Base-by-base conservation (phyloP, 1,140 invertebrate genomes). In the Pinna nobilis region DNA sequence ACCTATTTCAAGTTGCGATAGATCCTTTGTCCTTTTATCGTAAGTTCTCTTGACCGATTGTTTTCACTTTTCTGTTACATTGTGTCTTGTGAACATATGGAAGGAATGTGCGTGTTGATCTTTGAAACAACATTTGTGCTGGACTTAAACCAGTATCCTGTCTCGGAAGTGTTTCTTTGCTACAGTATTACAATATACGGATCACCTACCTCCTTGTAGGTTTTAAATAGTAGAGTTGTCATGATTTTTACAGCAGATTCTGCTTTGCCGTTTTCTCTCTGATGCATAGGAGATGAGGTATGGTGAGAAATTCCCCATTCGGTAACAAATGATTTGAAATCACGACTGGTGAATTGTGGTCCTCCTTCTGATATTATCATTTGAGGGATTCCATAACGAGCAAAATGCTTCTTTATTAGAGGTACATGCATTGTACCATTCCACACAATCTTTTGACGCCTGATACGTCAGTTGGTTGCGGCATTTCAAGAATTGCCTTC, bases 211-310 rank as follows among this genome's bases (percentile, higher is more conserved):
- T 65, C 61, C n/a, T 67, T 25, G 30, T 47, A 25, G n/a, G 64
- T 59, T 75, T 79, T 81, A 3, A 74, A 53, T 59, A 80, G 73
- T 15, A 82, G 33, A 13, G 74, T 67, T 69, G 82, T 82, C n/a
- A 78, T 61, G 1, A 70, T 61, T 44, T 80, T 78, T 7, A 83
- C 78, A 32, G 82, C 70, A 60, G 70, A 44, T 53, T 82, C 79
- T 9, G 73, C 81, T 60, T 75, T 71, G 3, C 77, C 79, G 66
- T 81, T 82, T 18, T 64, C n/a, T n/a, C n/a, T n/a, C n/a, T n/a
- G 77, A 39, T 76, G 65, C 13, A 50, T 6, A 20, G 71, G 79
- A 25, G 68, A 67, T n/a, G 70, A 63, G 23, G 33, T 76, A 3
- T 49, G n/a, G 41, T 79, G 75, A n/a, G 6, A 25, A 18, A 82